A percentile compares a stretch with the other conserved stretches of the same genome.
These are phyloP conservation scores for Brachionus manjavacas DNA, from an alignment of 1,140 invertebrate species.

Conservation along the genomic window DNA sequence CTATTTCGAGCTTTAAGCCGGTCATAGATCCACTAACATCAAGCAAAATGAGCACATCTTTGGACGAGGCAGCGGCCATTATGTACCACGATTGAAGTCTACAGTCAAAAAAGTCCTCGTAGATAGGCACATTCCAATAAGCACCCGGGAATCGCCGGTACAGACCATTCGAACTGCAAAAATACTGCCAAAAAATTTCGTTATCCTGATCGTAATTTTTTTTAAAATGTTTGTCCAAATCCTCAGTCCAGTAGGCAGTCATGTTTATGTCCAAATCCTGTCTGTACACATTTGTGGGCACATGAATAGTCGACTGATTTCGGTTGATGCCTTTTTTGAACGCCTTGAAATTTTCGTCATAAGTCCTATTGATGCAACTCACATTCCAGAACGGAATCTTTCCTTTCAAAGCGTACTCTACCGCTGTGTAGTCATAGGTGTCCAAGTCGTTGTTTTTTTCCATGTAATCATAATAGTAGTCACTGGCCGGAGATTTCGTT, in stretches of 20 bases:
- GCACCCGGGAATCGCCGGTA: conserved; percentile 25
- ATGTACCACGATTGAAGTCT: conserved; percentile 66
- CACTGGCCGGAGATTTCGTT: neutral
- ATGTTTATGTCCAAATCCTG: conserved; percentile 17
- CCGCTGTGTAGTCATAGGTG: neutral
- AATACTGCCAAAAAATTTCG: conserved; percentile 42
- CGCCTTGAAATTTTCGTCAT: conserved; percentile 27
- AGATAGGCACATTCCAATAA: neutral
- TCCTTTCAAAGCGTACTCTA: neutral
- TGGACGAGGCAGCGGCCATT: conserved; percentile 90
- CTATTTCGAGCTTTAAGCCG: conserved; percentile 83
- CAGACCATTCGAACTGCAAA: conserved; percentile 39
- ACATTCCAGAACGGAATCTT: conserved; percentile 21
- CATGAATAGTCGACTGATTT: conserved; percentile 31
- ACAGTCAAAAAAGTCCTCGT: conserved; percentile 43
- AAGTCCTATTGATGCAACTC: conserved; percentile 17
- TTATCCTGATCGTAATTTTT: conserved; percentile 26
- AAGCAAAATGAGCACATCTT: conserved; percentile 90
- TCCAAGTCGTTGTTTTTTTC: neutral
- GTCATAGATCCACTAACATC: conserved; percentile 96
- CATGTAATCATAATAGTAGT: neutral
- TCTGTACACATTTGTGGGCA: conserved; percentile 39
- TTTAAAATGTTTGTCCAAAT: conserved; percentile 2
- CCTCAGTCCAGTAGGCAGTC: conserved; percentile 24
- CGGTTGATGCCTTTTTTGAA: conserved; percentile 20